These are phyloP conservation scores for Parotia lawesii DNA, from an alignment of 2,113 vertebrate genomes.

Conservation along the genomic window DNA sequence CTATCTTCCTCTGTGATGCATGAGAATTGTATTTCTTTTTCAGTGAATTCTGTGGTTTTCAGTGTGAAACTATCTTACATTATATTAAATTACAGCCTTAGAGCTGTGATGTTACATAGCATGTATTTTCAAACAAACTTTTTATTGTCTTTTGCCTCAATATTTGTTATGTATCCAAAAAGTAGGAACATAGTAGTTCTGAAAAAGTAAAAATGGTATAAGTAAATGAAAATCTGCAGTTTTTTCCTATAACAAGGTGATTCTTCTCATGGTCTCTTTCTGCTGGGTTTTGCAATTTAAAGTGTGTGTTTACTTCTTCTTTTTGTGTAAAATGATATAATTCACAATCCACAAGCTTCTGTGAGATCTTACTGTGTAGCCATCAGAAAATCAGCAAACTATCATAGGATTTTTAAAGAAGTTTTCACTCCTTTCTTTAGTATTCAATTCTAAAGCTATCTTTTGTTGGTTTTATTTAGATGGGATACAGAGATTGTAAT, in stretches of 20 bases:
- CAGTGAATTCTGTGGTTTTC: background rate
- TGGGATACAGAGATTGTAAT: background rate
- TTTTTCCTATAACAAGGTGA: background rate
- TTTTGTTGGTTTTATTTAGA: background rate
- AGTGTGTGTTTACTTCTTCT: background rate
- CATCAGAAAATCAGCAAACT: background rate
- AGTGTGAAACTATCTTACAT: background rate
- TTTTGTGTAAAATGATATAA: background rate
- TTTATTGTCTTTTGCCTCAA: background rate
- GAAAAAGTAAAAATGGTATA: background rate
- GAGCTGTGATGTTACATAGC: background rate
- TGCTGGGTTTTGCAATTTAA: background rate
- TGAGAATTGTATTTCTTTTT: slow-evolving; percentile 1
- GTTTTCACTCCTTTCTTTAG: background rate
- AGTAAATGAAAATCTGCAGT: background rate
- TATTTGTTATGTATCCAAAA: background rate
- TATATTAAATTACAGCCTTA: background rate
- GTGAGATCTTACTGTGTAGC: background rate
- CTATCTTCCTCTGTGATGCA: background rate
- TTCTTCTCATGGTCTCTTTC: background rate
- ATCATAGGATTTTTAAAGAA: background rate
- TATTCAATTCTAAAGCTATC: background rate
- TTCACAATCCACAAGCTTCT: background rate
- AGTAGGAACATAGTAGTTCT: background rate
- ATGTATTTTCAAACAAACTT: background rate